Percentiles rank a stretch among this genome's conserved stretches.
Evolutionary conservation across 2,797 vertebrate species (phyloP).

Genomic region (Sebastes trivittatus): DNA sequence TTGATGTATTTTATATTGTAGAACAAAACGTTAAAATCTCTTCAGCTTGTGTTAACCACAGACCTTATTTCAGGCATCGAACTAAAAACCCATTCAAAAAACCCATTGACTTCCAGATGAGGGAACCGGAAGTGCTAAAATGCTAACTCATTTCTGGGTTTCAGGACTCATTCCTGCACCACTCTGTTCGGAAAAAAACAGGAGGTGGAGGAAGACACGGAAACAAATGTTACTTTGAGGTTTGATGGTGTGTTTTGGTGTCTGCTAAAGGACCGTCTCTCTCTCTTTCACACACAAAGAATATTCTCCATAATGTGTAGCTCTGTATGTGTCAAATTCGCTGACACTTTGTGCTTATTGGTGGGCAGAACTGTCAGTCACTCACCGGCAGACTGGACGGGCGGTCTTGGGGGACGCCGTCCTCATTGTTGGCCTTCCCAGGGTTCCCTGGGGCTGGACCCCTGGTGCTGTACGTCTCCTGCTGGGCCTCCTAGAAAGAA

Average conservation of each 20-base stretch:
- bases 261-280: not conserved
- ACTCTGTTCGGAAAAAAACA: not conserved
- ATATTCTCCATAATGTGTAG: not conserved
- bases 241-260: not conserved
- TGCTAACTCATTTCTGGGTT: too few relatives aligned
- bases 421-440: constrained; percentile 91
- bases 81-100: too few relatives aligned
- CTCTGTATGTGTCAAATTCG: not conserved
- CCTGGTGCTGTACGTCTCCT: constrained; percentile 87
- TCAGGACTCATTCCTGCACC: too few relatives aligned
- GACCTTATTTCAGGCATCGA: too few relatives aligned
- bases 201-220: not conserved
- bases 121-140: too few relatives aligned
- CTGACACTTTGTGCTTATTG: not conserved
- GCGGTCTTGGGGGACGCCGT: constrained; percentile 81
- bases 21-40: too few relatives aligned
- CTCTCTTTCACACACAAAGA: not conserved
- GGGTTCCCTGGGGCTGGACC: constrained; percentile 83
- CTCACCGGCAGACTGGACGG: constrained; percentile 96
- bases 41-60: too few relatives aligned
- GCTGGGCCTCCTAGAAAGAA: constrained; percentile 86
- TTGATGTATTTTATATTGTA: too few relatives aligned
- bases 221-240: not conserved
- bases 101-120: too few relatives aligned
- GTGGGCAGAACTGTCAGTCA: constrained; percentile 42